These are phyloP conservation scores for Ammodytes marinus DNA, from an alignment of 2,113 vertebrate species.

Conservation along the genomic window DNA sequence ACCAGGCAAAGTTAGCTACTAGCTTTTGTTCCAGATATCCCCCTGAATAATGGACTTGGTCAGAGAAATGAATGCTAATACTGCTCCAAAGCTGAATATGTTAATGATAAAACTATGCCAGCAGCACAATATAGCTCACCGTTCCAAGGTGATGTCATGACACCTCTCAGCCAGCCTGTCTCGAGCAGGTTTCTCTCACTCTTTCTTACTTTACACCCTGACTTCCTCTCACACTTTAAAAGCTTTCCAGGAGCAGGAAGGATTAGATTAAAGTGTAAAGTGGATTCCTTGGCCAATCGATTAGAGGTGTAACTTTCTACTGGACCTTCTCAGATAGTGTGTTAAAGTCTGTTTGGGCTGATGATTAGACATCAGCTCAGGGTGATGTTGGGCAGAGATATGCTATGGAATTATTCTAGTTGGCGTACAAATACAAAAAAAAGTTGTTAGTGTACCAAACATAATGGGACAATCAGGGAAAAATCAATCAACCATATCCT, in stretches of 20 bases:
- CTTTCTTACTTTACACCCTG: constrained; percentile 27
- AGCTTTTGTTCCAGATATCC: too few species aligned
- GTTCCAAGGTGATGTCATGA: too few species aligned
- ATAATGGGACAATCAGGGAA: neutral
- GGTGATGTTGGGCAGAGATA: neutral
- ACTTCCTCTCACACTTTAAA: constrained; percentile 74
- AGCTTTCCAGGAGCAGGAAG: constrained; percentile 70
- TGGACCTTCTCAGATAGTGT: constrained; percentile 57
- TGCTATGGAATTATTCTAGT: neutral
- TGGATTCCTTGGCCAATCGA: constrained; percentile 76
- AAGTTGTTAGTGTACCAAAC: neutral
- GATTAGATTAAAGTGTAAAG: constrained; percentile 83
- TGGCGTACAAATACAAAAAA: too few species aligned
- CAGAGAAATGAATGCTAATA: too few species aligned
- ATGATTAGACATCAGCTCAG: neutral
- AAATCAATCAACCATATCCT: neutral
- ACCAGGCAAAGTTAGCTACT: too few species aligned
- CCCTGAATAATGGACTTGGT: too few species aligned
- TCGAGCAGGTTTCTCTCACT: constrained; percentile 28
- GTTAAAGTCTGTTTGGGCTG: constrained; percentile 1
- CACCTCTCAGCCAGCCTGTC: constrained; percentile 3
- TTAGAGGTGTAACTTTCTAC: constrained; percentile 69
- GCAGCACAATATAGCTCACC: too few species aligned
- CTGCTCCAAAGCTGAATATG: too few species aligned
- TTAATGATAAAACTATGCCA: too few species aligned